Conservation (phyloP, 2,797 vertebrate species). For the Calcarius lapponicus region DNA sequence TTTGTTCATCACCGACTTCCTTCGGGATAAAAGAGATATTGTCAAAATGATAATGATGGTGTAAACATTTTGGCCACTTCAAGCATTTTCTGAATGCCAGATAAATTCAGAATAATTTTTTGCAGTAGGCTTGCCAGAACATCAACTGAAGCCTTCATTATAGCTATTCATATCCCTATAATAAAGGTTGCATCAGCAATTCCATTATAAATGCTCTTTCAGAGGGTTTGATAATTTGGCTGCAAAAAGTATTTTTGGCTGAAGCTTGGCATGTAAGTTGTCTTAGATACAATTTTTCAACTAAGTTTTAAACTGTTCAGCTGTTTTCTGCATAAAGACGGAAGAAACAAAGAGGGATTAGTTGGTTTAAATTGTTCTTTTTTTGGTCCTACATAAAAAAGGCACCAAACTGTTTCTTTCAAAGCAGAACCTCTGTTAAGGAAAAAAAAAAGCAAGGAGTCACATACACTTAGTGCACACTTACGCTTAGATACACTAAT, state of each 20-base stretch:
- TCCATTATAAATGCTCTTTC: conserved; percentile 30
- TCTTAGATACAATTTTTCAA: neutral
- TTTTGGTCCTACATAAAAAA: neutral
- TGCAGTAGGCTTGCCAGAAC: conserved; percentile 44
- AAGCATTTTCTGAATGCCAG: conserved; percentile 57
- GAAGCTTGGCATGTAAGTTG: conserved; percentile 6
- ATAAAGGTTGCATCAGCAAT: conserved; percentile 53
- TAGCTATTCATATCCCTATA: conserved; percentile 59
- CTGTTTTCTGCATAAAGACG: neutral
- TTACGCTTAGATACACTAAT: neutral
- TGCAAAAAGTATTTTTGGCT: conserved; percentile 39
- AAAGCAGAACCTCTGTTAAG: neutral
- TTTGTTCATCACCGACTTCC: conserved; percentile 54
- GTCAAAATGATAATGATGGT: conserved; percentile 46
- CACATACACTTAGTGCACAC: neutral
- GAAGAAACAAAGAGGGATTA: neutral
- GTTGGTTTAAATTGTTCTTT: neutral
- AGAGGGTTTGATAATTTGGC: conserved; percentile 12
- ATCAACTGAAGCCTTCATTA: conserved; percentile 65
- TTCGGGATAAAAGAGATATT: conserved; percentile 47
- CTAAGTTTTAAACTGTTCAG: conserved; percentile 31
- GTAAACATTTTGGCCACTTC: conserved; percentile 67
- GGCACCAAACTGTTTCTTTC: neutral
- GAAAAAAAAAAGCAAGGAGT: neutral
- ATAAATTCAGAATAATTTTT: conserved; percentile 44